phyloP scores from a whole-genome alignment of 2,797 vertebrate species.

The Microctenopoma lineatum region DNA sequence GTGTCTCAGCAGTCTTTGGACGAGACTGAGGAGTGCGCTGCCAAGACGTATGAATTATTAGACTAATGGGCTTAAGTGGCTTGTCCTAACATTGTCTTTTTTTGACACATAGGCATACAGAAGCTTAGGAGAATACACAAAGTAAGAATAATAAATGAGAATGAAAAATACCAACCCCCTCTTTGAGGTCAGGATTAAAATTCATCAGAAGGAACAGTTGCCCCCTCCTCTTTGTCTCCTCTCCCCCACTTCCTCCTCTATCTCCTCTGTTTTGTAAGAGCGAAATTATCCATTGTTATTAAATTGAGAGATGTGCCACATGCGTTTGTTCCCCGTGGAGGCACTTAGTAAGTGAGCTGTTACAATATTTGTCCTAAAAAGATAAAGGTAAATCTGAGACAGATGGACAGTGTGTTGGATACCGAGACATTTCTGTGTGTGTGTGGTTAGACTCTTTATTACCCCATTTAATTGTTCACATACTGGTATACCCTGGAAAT shows the following conservation, averaged over 20 bases:
- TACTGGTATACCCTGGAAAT: too few relatives aligned
- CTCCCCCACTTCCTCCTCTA: conserved; percentile 7
- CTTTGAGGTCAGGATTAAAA: conserved; percentile 76
- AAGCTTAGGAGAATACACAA: conserved; percentile 51
- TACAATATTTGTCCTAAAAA: conserved; percentile 60
- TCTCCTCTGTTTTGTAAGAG: conserved; percentile 38
- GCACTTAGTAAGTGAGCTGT: conserved; percentile 54
- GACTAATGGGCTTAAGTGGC: conserved; percentile 84
- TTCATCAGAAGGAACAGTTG: conserved; percentile 62
- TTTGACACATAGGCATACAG: conserved; percentile 56
- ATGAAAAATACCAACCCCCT: conserved; percentile 56
- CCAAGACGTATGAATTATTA: conserved; percentile 83
- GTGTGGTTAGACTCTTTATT: too few relatives aligned
- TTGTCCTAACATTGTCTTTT: conserved; percentile 79
- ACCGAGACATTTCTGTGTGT: background rate
- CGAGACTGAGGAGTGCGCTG: conserved; percentile 61
- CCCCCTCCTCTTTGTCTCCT: conserved; percentile 14
- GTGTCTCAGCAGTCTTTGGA: conserved; percentile 70
- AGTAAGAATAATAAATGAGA: conserved; percentile 65
- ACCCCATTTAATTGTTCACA: too few relatives aligned
- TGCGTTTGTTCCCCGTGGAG: conserved; percentile 29
- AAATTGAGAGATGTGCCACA: conserved; percentile 40
- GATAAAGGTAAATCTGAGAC: conserved; percentile 33
- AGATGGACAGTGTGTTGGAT: conserved; percentile 1
- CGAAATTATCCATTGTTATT: conserved; percentile 60